Conservation (phyloP, 2,797 vertebrate genomes). For the Nyctalus aviator region DNA sequence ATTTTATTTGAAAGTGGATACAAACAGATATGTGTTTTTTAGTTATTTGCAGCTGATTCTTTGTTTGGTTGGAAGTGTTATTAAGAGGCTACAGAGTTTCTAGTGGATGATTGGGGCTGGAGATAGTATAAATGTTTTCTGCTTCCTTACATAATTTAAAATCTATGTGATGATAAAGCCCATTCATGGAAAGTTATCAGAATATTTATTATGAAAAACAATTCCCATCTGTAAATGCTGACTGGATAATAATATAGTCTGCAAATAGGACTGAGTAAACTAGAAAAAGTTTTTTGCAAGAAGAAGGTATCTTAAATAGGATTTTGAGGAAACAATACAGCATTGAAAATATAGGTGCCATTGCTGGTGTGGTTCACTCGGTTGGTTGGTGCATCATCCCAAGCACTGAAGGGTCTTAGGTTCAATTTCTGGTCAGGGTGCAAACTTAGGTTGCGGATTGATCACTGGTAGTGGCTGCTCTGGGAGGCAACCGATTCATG, state of each 20-base stretch:
- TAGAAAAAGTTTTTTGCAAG: conserved; percentile 13
- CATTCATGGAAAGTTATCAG: conserved; percentile 34
- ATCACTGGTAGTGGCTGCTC: not conserved
- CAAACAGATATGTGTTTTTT: not conserved
- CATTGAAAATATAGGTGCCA: not conserved
- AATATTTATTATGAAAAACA: conserved; percentile 7
- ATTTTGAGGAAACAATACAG: conserved; percentile 20
- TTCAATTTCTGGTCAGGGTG: not conserved
- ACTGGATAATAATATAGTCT: conserved; percentile 1
- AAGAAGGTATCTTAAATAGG: not conserved
- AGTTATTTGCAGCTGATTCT: not conserved
- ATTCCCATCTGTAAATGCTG: not conserved
- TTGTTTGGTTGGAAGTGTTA: not conserved
- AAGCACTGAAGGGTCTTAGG: not conserved
- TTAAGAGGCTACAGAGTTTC: not conserved
- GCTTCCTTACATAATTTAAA: conserved; percentile 33
- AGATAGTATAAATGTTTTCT: not conserved
- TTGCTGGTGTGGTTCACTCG: not conserved
- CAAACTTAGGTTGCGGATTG: not conserved
- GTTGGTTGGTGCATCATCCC: not conserved
- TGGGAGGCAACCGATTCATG: not conserved
- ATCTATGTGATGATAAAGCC: conserved; percentile 8
- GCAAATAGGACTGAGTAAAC: conserved; percentile 4
- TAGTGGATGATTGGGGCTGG: not conserved
- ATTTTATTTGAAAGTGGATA: conserved; percentile 49